Evolutionary conservation across 1,140 invertebrate species (phyloP), one percentile per base, ranked within the genome.

Genomic region (Venustaconcha ellipsiformis): DNA sequence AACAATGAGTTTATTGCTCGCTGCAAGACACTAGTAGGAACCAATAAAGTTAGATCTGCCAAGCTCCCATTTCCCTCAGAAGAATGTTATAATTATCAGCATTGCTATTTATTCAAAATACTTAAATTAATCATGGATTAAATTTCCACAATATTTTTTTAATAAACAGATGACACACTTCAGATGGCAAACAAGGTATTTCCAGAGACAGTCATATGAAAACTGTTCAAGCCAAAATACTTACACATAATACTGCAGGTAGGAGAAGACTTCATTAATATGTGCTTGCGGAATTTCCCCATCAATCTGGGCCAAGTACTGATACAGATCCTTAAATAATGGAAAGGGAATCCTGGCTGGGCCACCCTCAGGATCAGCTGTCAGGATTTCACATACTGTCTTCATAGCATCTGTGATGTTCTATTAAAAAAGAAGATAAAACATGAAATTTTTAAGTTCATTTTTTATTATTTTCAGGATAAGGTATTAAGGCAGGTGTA

Each of bases 321-420:
- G 89, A 89, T 95, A 96, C 75, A 94, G 90, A 57, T 91, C 89
- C 55, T 93, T 87, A 86, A 95, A 95, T 37, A 92, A 91, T 72
- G 92, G 90, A 58, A 93, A 90, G 0, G 93, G 92, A 70, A 96
- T 94, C 80, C 93, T 92, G 2, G 94, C 92, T 8, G 93, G 93
- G 3, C 94, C 95, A 59, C 95, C 95, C 80, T 95, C 94, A 2
- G 95, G 94, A 86, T 96, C 95, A 76, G 93, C 92, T 23, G 95
- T 96, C 74, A 96, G 88, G 57, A 95, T 91, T 89, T 96, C 94
- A 88, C 95, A 96, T 62, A 96, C 90, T 55, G 94, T 91, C 70
- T 94, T 93, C 94, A 96, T 95, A 26, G 95, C 94, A 85, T 94
- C 92, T 12, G 93, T 93, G 37, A 96, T 90, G 83, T 92, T 94